A percentile compares a stretch with the other conserved stretches of the same genome.
phyloP scores from a whole-genome alignment of 30 jellyfish, hydroid and myxozoan genomes.

The Turritopsis rubra region DNA sequence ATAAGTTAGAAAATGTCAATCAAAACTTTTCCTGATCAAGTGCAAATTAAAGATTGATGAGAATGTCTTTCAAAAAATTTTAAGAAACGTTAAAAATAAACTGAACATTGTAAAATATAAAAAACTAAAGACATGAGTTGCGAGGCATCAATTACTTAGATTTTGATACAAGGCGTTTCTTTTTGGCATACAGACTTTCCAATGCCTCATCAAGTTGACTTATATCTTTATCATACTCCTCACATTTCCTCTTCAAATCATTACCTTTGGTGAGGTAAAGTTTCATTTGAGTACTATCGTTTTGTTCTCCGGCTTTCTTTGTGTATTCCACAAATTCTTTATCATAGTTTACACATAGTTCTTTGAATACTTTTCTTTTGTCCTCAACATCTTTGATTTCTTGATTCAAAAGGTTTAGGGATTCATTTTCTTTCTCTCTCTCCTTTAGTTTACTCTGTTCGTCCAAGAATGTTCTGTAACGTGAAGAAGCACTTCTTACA shows the following conservation, averaged over 20 bases:
- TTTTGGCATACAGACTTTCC: slow-evolving; percentile 41
- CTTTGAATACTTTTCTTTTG: too few relatives aligned
- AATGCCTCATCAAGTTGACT: slow-evolving; percentile 63
- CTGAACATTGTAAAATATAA: background rate
- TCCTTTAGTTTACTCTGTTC: background rate
- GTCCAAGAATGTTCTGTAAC: background rate
- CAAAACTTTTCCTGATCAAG: background rate
- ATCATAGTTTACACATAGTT: background rate
- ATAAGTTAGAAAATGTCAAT: background rate
- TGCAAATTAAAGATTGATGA: background rate
- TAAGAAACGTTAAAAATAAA: background rate
- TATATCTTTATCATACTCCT: slow-evolving; percentile 55
- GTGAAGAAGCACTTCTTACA: background rate
- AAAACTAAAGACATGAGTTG: background rate
- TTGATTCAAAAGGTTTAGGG: background rate
- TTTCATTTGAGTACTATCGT: background rate
- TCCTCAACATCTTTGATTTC: too few relatives aligned
- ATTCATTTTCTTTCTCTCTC: background rate
- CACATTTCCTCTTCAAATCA: slow-evolving; percentile 10
- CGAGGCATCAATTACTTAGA: background rate
- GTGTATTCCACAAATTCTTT: background rate
- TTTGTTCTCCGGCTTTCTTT: background rate
- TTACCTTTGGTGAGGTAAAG: background rate
- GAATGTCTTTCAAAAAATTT: background rate
- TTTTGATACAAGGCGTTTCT: background rate